phyloP scores from a whole-genome alignment of 1,140 invertebrate species.

The Drosophila ercepeae region DNA sequence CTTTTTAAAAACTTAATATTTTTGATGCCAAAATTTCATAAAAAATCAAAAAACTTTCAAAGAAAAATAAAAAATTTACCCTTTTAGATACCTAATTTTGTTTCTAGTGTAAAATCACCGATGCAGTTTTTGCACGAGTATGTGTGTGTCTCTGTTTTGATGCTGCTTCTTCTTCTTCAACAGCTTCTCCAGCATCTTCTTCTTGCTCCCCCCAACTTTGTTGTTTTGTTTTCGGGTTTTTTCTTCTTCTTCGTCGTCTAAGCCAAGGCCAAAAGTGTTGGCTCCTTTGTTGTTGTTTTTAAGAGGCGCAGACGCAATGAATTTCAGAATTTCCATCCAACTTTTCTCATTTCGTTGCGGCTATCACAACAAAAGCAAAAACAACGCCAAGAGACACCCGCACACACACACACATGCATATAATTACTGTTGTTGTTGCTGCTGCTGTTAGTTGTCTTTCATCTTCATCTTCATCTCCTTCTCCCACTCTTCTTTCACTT shows the following conservation, averaged over 20 bases:
- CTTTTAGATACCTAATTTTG: neutral
- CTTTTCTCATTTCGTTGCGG: slow-evolving; percentile 28
- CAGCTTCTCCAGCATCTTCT: slow-evolving; percentile 1
- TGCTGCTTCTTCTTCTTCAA: slow-evolving; percentile 28
- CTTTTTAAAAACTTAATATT: too few relatives aligned
- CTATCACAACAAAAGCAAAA: slow-evolving; percentile 32
- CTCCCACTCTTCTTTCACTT: slow-evolving; percentile 11
- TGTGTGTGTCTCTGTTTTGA: slow-evolving; percentile 24
- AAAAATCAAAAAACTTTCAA: neutral
- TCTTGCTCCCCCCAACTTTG: slow-evolving; percentile 10
- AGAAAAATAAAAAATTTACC: too few relatives aligned
- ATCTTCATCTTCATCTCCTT: slow-evolving; percentile 13
- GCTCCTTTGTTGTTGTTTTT: slow-evolving; percentile 25
- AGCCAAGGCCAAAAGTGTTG: slow-evolving; percentile 63
- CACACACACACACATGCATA: slow-evolving; percentile 32
- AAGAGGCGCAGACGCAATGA: slow-evolving; percentile 67
- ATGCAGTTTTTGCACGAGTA: slow-evolving; percentile 14
- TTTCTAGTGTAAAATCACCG: neutral
- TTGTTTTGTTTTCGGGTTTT: slow-evolving; percentile 15
- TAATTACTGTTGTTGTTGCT: slow-evolving; percentile 7
- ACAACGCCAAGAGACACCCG: slow-evolving; percentile 17
- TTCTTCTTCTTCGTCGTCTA: slow-evolving; percentile 30
- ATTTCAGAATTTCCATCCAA: slow-evolving; percentile 38
- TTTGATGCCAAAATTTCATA: too few relatives aligned
- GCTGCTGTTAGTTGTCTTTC: slow-evolving; percentile 9